These are phyloP conservation scores for Brachyhypopomus gauderio DNA, from an alignment of 2,113 vertebrate genomes.

Conservation along the genomic window DNA sequence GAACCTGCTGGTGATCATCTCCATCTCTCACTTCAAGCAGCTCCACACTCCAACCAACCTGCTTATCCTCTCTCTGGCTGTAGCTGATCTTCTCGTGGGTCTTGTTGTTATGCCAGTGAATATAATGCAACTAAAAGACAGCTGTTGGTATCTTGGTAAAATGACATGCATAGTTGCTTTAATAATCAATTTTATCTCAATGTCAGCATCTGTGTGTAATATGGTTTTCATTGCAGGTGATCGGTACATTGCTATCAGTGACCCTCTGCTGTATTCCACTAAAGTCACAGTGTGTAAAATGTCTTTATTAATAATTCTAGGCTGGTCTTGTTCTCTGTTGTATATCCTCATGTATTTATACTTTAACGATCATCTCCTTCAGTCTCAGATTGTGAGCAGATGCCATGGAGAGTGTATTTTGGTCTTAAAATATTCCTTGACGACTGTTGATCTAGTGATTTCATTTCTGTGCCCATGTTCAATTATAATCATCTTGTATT, in stretches of 20 bases:
- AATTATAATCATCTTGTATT: not conserved
- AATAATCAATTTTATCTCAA: slow-evolving; percentile 54
- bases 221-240: slow-evolving; percentile 64
- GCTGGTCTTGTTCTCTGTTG: slow-evolving; percentile 17
- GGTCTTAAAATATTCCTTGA: not conserved
- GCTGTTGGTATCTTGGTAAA: slow-evolving; percentile 66
- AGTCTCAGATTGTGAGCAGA: not conserved
- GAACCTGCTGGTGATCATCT: too few relatives aligned
- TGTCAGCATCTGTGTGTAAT: slow-evolving; percentile 55
- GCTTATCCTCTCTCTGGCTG: too few relatives aligned
- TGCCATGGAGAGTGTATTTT: slow-evolving; percentile 24
- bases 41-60: too few relatives aligned
- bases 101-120: slow-evolving; percentile 70
- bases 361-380: not conserved
- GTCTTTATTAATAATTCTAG: not conserved
- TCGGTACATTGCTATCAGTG: slow-evolving; percentile 58
- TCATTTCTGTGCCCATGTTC: slow-evolving; percentile 13
- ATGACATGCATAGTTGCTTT: slow-evolving; percentile 56
- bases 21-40: too few relatives aligned
- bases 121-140: slow-evolving; percentile 43
- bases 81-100: too few relatives aligned
- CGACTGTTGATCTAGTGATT: not conserved
- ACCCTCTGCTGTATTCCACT: not conserved
- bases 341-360: slow-evolving; percentile 15
- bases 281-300: too few relatives aligned